phyloP scores from a whole-genome alignment of 2,888 invertebrate genomes.

The Teleogryllus oceanicus region DNA sequence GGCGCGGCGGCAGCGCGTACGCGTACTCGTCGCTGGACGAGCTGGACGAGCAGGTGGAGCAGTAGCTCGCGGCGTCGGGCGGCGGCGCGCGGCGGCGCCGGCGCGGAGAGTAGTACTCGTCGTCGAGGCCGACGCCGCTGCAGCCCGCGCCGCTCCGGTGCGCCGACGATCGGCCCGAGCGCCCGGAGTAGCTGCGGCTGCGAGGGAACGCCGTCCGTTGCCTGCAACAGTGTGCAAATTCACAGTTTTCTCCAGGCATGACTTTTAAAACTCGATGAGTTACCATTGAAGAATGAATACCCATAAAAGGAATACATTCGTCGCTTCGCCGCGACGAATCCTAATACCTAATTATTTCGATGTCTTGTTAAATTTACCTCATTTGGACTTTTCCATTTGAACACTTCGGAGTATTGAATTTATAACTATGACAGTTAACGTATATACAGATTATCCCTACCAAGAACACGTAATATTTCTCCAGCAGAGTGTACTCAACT shows the following conservation, averaged over 20 bases:
- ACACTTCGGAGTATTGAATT: no score
- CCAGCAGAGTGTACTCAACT: no score
- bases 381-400: no score
- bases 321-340: no score
- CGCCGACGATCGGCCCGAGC: constrained; percentile 23
- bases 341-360: no score
- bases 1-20: constrained; percentile 76
- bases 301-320: no score
- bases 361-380: no score
- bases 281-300: constrained; percentile 12
- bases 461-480: no score
- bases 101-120: constrained; percentile 34
- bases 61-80: constrained; percentile 73
- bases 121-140: background rate
- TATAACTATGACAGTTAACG: no score
- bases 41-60: constrained; percentile 74
- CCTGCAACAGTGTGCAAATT: constrained; percentile 25
- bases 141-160: constrained; percentile 18
- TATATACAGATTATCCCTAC: no score
- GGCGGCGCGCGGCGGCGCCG: constrained; percentile 45
- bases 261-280: no score
- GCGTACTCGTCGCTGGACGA: constrained; percentile 80
- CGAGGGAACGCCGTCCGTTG: constrained; percentile 37
- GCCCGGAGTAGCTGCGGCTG: constrained; percentile 39
- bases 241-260: no score